Evolutionary conservation across 2,888 invertebrate genomes (phyloP), one percentile per base, ranked within the genome.

Genomic region (Odontomyia ornata): DNA sequence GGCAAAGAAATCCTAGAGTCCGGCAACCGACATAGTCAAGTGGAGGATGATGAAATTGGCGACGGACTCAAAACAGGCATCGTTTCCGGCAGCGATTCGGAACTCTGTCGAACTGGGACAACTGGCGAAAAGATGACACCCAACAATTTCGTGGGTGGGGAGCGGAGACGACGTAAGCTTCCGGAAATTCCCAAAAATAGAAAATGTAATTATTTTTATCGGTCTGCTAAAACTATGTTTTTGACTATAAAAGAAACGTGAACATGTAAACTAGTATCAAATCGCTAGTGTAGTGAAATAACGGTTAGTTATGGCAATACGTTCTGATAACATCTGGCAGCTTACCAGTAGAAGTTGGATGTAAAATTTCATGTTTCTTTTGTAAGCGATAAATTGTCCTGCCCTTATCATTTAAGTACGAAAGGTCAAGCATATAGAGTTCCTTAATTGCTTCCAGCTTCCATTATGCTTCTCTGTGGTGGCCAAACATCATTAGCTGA

Each of bases 171-270:
- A 82, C 89, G 96, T 87, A 94, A 94, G 88, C 88, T 96, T 28
- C 96, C 96, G 46, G 95, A 96, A 88, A 95, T 96, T 82, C 96
- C 96, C 4, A 95, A 95, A 86, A 93, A 93, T 83, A 93, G 93
- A 86, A 95, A 94, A 91, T 91, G 95, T 95, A 86, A 91, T 92
- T 76, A 82, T 52, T 52, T 15, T 9, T 52, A 9, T 52, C 52
- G 4, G 15, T 13, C 43, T 43, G 43, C 7, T 43, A 43, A 7
- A 43, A n/a, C n/a, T n/a, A n/a, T n/a, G n/a, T n/a, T n/a, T n/a
- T n/a, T n/a, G n/a, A n/a, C n/a, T n/a, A n/a, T n/a, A n/a, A n/a
- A n/a, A n/a, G n/a, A n/a, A n/a, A n/a, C n/a, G n/a, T n/a, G n/a
- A n/a, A n/a, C n/a, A n/a, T n/a, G n/a, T n/a, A n/a, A n/a, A n/a